Percentiles rank a stretch among this genome's conserved stretches.
phyloP scores from a whole-genome alignment of 2,113 vertebrate species.

The Herpailurus yagouaroundi region DNA sequence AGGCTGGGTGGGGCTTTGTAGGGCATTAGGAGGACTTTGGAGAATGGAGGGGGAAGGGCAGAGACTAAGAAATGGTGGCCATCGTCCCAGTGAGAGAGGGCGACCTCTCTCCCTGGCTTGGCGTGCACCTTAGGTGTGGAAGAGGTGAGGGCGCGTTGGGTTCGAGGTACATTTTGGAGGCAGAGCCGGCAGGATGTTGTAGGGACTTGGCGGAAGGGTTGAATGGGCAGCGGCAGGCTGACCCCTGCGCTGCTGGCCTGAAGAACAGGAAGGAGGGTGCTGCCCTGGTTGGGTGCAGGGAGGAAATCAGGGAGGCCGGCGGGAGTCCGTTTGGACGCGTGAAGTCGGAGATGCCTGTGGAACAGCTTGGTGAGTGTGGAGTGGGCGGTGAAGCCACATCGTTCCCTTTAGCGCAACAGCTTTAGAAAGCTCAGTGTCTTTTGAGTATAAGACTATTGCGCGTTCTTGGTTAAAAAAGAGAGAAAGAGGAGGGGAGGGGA shows the following conservation, averaged over 20 bases:
- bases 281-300: not conserved
- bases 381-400: too few species aligned
- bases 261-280: not conserved
- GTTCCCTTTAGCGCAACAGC: not conserved
- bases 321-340: not conserved
- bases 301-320: not conserved
- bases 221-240: not conserved
- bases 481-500: not conserved
- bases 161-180: not conserved
- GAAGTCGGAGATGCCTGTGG: not conserved
- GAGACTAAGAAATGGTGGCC: not conserved
- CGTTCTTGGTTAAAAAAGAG: not conserved
- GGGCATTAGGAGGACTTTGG: not conserved
- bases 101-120: not conserved
- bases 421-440: not conserved
- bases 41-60: not conserved
- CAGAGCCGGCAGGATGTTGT: not conserved
- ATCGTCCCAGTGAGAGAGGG: too few species aligned
- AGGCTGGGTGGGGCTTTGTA: not conserved
- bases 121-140: rapidly evolving
- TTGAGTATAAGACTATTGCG: not conserved
- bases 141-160: rapidly evolving
- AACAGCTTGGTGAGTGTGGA: not conserved
- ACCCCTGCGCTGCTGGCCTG: not conserved
- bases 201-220: too few species aligned